Percentiles rank a stretch among this genome's conserved stretches.
These are phyloP conservation scores for Lissocephala sabroskyi DNA, from an alignment of 2,888 invertebrate genomes.

Conservation along the genomic window DNA sequence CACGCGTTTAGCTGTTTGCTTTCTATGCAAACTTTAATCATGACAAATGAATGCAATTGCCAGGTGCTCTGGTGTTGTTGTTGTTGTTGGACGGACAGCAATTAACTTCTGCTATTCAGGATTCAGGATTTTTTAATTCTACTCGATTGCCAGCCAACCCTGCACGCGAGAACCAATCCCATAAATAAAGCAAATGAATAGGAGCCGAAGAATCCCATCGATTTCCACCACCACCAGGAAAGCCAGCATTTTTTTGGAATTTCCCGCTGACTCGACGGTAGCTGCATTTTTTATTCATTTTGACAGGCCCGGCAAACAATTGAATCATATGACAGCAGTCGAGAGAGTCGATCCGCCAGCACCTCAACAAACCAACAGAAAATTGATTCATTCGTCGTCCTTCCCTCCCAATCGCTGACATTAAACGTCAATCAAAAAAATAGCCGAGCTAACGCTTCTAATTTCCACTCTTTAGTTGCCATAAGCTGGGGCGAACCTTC, in stretches of 20 bases:
- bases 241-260: no score
- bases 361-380: no score
- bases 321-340: constrained; percentile 32
- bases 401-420: constrained; percentile 19
- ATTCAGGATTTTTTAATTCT: constrained; percentile 24
- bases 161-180: constrained; percentile 22
- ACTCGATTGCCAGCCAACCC: constrained; percentile 18
- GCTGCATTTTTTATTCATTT: constrained; percentile 18
- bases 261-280: constrained; percentile 25
- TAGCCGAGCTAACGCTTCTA: no score
- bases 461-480: no score
- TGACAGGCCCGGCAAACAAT: constrained; percentile 11
- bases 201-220: no score
- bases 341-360: constrained; percentile 21
- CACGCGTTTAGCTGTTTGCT: constrained; percentile 30
- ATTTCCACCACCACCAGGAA: no score
- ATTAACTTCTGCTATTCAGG: constrained; percentile 50
- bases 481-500: no score
- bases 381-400: no score
- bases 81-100: constrained; percentile 32
- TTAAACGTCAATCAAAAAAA: constrained; percentile 36
- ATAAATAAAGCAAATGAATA: constrained; percentile 41
- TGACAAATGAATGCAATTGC: constrained; percentile 60
- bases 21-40: constrained; percentile 58
- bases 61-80: constrained; percentile 16